Evolutionary conservation across 2,113 vertebrate genomes (phyloP).

Genomic region (Piliocolobus tephrosceles): DNA sequence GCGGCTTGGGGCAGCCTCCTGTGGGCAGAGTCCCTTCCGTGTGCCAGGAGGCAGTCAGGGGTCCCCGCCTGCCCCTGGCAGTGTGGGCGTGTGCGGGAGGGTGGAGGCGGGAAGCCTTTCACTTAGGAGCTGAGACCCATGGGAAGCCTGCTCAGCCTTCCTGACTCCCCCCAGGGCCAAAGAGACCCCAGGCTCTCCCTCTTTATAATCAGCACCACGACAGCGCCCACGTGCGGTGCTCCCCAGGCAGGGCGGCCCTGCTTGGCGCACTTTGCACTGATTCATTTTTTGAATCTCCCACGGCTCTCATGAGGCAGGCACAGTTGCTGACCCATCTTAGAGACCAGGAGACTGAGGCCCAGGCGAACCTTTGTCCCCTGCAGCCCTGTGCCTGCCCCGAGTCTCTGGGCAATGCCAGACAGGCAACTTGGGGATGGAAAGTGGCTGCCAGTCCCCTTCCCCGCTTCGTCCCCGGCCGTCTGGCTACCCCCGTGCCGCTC

Average conservation of each 20-base stretch:
- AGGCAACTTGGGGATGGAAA: neutral
- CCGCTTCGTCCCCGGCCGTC: neutral
- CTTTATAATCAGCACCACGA: neutral
- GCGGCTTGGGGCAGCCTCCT: neutral
- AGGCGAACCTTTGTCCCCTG: fast-evolving
- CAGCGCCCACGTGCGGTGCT: neutral
- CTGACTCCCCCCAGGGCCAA: neutral
- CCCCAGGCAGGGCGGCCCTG: fast-evolving
- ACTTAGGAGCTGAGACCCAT: fast-evolving
- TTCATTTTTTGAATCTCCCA: fast-evolving
- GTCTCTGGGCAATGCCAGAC: neutral
- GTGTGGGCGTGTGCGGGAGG: fast-evolving
- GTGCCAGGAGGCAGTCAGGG: neutral
- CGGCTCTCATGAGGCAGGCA: fast-evolving
- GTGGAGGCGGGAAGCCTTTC: neutral
- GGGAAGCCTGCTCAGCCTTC: neutral
- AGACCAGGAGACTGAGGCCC: neutral
- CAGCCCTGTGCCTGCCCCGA: fast-evolving
- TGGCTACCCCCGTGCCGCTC: neutral
- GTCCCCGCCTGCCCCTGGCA: neutral
- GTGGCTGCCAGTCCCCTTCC: neutral
- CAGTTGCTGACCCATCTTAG: neutral
- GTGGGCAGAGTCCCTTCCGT: neutral
- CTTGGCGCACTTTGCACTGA: fast-evolving
- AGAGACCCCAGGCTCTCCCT: too few species aligned